Evolutionary conservation across 2,113 vertebrate species (phyloP), one percentile per base, ranked within the genome.

Genomic region (Dryoscopus gambensis): DNA sequence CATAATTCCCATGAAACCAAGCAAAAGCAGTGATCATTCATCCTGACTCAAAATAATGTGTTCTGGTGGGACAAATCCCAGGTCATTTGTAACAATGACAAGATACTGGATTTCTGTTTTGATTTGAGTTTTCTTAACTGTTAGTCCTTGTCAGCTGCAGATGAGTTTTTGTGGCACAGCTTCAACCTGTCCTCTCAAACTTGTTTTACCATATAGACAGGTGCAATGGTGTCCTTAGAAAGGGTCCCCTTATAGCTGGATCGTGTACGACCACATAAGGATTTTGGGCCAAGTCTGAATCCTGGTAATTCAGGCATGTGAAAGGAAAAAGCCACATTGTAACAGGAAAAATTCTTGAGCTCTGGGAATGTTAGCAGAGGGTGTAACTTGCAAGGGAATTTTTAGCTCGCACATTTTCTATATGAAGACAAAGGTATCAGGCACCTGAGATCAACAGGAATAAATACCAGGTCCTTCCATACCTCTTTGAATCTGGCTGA

Each of bases 211-310:
- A 9, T n/a, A 5, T 20, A 18, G 46, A 22, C 23, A 46, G 30
- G 5, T 59, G n/a, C 1, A 1, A 7, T 42, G 12, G 13, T 55
- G 31, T 47, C 44, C 53, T 79, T 47, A 68, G 56, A 67, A 82
- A 67, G n/a, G 12, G n/a, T 25, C 16, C 37, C 25, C 59, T 77
- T 82, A 9, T 14, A 46, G n/a, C 56, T 87, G 39, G 13, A 8
- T 78, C 17, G 3, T 40, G 17, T 5, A 0, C 53, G 12, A 53
- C 47, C 18, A 3, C 2, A 1, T 57, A 39, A 55, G 33, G 12
- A 59, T 2, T 67, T 35, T 27, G 35, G 13, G 40, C 16, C 37
- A 53, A 28, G 37, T 40, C 28, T 56, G 59, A 79, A 59, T 82
- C 42, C 39, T 79, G 42, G 31, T 13, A 37, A 27, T 75, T 87